Evolutionary conservation across 1,140 invertebrate species (phyloP).

Genomic region (Leptinotarsa texana): DNA sequence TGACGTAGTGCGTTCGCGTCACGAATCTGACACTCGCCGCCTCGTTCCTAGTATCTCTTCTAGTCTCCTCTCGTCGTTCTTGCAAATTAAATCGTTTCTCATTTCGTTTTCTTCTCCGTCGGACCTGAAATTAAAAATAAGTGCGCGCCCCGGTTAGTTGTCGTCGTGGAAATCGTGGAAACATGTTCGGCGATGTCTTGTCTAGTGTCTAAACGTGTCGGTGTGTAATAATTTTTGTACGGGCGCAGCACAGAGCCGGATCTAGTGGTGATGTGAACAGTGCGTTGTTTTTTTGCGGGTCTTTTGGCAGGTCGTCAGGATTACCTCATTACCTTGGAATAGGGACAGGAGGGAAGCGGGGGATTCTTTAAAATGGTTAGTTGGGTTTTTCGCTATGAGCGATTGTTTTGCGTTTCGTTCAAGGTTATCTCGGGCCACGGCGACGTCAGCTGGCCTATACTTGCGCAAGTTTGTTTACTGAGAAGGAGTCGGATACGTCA

Average conservation of each 20-base stretch:
- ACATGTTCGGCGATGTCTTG: conserved; percentile 19
- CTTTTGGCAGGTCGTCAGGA: background rate
- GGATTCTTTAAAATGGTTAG: conserved; percentile 16
- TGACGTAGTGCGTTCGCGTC: conserved; percentile 23
- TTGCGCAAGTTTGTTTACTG: conserved; percentile 16
- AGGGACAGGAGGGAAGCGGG: background rate
- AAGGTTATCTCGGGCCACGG: conserved; percentile 13
- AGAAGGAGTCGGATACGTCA: background rate
- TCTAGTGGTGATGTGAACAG: conserved; percentile 1
- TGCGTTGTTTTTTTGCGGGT: background rate
- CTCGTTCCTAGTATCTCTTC: conserved; percentile 21
- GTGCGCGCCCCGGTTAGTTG: conserved; percentile 12
- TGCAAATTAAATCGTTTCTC: conserved; percentile 23
- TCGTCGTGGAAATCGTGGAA: conserved; percentile 9
- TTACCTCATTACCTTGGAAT: conserved; percentile 3
- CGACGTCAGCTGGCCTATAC: conserved; percentile 3
- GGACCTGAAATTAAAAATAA: conserved; percentile 18
- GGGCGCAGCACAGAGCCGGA: conserved; percentile 14
- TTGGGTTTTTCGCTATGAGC: background rate
- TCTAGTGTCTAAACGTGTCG: conserved; percentile 15
- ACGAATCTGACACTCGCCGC: conserved; percentile 23
- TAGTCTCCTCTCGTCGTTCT: conserved; percentile 24
- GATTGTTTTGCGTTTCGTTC: background rate
- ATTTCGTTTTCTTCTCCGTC: conserved; percentile 17
- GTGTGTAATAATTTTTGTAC: conserved; percentile 10